phyloP scores from a whole-genome alignment of 2,888 invertebrate species.

The Dasypogon diadema region DNA sequence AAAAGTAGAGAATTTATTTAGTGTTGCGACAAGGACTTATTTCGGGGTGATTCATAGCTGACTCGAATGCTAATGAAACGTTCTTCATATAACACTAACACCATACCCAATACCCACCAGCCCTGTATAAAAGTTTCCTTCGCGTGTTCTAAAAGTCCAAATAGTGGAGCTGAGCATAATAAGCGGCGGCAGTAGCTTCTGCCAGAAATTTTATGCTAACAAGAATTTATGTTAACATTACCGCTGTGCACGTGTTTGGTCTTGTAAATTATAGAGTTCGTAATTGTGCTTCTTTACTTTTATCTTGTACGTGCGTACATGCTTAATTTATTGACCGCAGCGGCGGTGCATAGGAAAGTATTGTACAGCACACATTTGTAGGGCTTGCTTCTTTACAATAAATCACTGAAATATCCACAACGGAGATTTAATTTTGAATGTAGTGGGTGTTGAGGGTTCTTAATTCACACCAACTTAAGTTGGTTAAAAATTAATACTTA shows the following conservation, averaged over 20 bases:
- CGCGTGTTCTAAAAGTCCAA: neutral
- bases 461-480: no score
- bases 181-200: neutral
- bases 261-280: slow-evolving; percentile 8
- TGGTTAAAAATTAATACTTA: no score
- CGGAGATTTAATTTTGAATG: no score
- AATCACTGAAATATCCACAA: no score
- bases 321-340: slow-evolving; percentile 7
- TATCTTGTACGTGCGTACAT: slow-evolving; percentile 11
- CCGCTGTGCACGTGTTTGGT: slow-evolving; percentile 14
- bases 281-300: slow-evolving; percentile 17
- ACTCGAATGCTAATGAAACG: slow-evolving; percentile 26
- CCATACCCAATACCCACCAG: neutral
- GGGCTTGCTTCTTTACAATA: no score
- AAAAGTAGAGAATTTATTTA: slow-evolving; percentile 12
- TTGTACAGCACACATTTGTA: neutral
- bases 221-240: slow-evolving; percentile 36
- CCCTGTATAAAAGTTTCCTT: neutral
- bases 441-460: no score
- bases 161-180: slow-evolving; percentile 8
- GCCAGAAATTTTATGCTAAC: slow-evolving; percentile 31
- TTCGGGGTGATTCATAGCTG: slow-evolving; percentile 1
- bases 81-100: neutral
- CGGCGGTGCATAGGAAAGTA: neutral
- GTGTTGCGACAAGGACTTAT: slow-evolving; percentile 5